A percentile compares a stretch with the other conserved stretches of the same genome.
Conservation (phyloP, 1,140 invertebrate species). For the Psilanteris sp. region DNA sequence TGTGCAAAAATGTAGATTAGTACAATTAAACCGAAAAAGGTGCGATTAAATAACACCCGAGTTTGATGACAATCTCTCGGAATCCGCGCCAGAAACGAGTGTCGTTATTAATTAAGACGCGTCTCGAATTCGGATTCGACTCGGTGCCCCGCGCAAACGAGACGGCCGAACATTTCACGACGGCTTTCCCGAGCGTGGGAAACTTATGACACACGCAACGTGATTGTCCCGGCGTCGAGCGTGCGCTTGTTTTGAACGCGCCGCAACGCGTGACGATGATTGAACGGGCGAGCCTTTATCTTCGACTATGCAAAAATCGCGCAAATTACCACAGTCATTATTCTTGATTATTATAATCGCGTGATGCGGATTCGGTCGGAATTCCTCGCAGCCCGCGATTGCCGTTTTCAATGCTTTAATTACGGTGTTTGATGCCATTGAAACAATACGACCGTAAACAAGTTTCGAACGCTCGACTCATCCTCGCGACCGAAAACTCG, state of each 20-base stretch:
- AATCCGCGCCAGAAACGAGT: constrained; percentile 2
- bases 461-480: too few relatives aligned
- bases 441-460: too few relatives aligned
- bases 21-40: constrained; percentile 10
- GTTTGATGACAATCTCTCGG: constrained; percentile 21
- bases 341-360: constrained; percentile 41
- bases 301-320: constrained; percentile 42
- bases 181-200: constrained; percentile 65
- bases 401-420: constrained; percentile 21
- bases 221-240: constrained; percentile 40
- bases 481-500: too few relatives aligned
- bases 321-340: constrained; percentile 44
- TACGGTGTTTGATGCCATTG: background rate
- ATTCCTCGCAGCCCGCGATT: constrained; percentile 13
- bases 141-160: background rate
- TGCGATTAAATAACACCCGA: constrained; percentile 19
- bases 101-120: constrained; percentile 9
- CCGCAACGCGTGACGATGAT: constrained; percentile 51
- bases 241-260: constrained; percentile 18
- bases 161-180: background rate
- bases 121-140: background rate
- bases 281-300: constrained; percentile 39
- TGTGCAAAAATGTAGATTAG: background rate
- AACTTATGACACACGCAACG: constrained; percentile 39
- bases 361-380: constrained; percentile 30